These are phyloP conservation scores for Platysternon megacephalum DNA, from an alignment of 2,113 vertebrate species.

Conservation along the genomic window DNA sequence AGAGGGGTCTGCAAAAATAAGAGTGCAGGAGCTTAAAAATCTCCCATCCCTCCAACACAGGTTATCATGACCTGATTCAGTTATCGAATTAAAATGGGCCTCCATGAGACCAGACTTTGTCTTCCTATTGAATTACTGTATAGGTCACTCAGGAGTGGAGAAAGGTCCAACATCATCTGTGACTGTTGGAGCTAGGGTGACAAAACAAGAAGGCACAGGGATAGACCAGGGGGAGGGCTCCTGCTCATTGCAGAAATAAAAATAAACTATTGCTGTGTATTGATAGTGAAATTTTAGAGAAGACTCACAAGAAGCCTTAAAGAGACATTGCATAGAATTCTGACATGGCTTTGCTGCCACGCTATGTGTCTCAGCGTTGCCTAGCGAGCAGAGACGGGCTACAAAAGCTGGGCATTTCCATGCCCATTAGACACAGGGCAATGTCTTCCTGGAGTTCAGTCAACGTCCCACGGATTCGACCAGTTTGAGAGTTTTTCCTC, in stretches of 20 bases:
- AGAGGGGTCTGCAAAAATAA: not conserved
- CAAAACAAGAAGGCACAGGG: not conserved
- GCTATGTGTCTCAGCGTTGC: not conserved
- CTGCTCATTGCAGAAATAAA: not conserved
- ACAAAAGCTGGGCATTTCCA: not conserved
- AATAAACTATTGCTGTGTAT: not conserved
- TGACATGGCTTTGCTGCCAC: not conserved
- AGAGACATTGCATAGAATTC: not conserved
- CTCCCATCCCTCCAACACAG: not conserved
- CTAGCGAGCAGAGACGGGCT: not conserved
- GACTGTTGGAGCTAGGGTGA: accelerated
- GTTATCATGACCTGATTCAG: not conserved
- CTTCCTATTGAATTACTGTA: not conserved
- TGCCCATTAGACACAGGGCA: not conserved
- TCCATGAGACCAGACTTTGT: not conserved
- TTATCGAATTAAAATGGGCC: not conserved
- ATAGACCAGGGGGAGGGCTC: not conserved
- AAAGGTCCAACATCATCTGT: not conserved
- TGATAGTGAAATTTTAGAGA: not conserved
- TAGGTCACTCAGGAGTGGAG: not conserved
- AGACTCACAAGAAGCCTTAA: not conserved
- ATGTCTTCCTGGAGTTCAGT: not conserved
- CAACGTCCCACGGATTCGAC: not conserved
- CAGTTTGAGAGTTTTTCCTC: not conserved
- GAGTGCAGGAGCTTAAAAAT: not conserved